Base-by-base conservation (phyloP, 2,797 vertebrate genomes). In the Megalops cyprinoides region DNA sequence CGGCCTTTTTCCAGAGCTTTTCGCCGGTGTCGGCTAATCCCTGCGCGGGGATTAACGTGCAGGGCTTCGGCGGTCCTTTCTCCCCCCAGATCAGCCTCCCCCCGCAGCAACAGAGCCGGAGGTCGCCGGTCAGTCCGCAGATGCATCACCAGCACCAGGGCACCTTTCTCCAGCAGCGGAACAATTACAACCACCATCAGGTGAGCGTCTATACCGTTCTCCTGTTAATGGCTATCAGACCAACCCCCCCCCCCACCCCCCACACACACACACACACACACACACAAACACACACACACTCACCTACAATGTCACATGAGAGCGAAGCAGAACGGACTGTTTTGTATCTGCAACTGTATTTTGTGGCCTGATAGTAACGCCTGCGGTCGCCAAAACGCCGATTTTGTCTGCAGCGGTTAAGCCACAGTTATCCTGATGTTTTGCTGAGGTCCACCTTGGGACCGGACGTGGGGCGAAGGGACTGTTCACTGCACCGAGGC, bases 161-260 rank as follows among this genome's bases (percentile, higher is more conserved):
- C 62, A 95, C 96, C 82, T 98, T 96, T 90, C 94, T 97, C 83
- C 97, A 98, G 92, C 97, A 98, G 92, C 93, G 97, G 90, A 98
- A 96, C 95, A 96, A 95, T 87, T 97, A 98, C 94, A 98, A 96
- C 95, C 97, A 97, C 88, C 97, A 98, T 86, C 97, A 98, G 96
- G 97, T 99, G 92, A 92, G 89, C 60, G 34, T 74, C 79, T 15
- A 37, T 44, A 28, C 74, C 46, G 46, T 48, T 48, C 46, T 48
- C 10, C 46, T 48, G 46, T n/a, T n/a, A n/a, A n/a, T n/a, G n/a
- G n/a, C n/a, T n/a, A n/a, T n/a, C n/a, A n/a, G n/a, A n/a, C n/a
- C n/a, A n/a, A n/a, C n/a, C n/a, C n/a, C n/a, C n/a, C n/a, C n/a
- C n/a, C n/a, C n/a, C n/a, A n/a, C n/a, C n/a, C n/a, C n/a, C n/a